Percentiles rank a stretch among this genome's conserved stretches.
Evolutionary conservation across 2,113 vertebrate genomes (phyloP).

Genomic region (Megaceryle maxima): DNA sequence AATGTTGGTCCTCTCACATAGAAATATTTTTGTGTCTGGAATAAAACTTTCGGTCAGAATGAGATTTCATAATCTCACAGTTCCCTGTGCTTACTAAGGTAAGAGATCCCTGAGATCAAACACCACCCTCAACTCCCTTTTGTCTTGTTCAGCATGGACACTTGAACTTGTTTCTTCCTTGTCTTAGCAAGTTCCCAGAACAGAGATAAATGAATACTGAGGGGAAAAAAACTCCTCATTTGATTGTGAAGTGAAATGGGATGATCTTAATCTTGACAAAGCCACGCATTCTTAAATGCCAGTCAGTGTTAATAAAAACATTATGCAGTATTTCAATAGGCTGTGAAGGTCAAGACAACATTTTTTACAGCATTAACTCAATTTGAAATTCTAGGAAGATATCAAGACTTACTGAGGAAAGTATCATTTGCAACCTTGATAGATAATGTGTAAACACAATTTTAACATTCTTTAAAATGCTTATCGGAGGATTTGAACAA

Average conservation of each 20-base stretch:
- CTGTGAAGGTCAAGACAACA: background rate
- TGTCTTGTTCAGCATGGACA: background rate
- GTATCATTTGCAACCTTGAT: background rate
- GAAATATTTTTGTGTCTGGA: background rate
- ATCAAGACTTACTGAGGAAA: background rate
- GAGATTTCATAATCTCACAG: background rate
- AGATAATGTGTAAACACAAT: background rate
- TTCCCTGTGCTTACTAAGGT: background rate
- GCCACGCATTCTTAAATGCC: background rate
- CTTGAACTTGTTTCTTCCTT: background rate
- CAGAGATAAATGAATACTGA: background rate
- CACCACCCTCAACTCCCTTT: rapidly evolving
- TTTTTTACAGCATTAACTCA: background rate
- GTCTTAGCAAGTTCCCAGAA: background rate
- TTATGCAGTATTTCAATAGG: background rate
- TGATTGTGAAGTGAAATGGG: background rate
- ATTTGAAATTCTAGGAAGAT: background rate
- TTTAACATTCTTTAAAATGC: background rate
- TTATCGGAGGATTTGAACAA: background rate
- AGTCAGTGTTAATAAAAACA: background rate
- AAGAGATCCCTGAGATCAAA: background rate
- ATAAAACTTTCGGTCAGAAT: background rate
- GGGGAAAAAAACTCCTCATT: background rate
- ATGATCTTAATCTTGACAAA: background rate
- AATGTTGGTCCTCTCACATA: background rate